Conservation (phyloP, 2,888 invertebrate genomes). For the Leucophora obtusa region DNA sequence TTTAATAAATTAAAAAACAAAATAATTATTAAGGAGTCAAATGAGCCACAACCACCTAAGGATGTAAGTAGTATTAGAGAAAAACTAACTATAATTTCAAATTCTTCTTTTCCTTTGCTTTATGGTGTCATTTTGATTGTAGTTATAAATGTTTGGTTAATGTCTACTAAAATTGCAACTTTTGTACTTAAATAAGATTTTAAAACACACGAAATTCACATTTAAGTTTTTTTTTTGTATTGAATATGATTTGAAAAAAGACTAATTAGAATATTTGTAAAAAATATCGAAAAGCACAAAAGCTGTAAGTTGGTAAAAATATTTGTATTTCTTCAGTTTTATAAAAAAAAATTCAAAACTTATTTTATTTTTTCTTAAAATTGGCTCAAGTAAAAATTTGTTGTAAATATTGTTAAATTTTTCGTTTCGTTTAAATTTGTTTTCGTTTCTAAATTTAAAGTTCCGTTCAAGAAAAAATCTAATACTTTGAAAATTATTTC, state of each 20-base stretch:
- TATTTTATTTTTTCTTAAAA: conserved; percentile 6
- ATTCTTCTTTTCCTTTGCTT: conserved; percentile 45
- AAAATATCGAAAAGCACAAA: conserved; percentile 46
- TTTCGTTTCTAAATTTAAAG: conserved; percentile 1
- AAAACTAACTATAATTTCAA: conserved; percentile 13
- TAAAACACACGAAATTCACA: conserved; percentile 29
- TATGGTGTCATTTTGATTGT: conserved; percentile 46
- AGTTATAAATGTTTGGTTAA: conserved; percentile 43
- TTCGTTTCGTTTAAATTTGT: conserved; percentile 4
- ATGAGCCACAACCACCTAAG: conserved; percentile 70
- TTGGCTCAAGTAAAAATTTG: conserved; percentile 21
- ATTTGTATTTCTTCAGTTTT: conserved; percentile 19
- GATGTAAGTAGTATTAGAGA: conserved; percentile 75
- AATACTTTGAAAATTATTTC: conserved; percentile 39
- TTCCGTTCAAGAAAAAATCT: conserved; percentile 3
- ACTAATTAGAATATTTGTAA: conserved; percentile 5
- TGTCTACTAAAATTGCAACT: conserved; percentile 48
- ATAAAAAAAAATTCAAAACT: conserved; percentile 5
- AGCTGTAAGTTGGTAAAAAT: conserved; percentile 55
- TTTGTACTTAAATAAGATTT: conserved; percentile 50
- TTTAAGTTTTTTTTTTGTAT: conserved; percentile 16
- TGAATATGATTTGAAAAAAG: conserved; percentile 21
- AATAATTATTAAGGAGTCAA: conserved; percentile 72
- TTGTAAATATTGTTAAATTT: neutral
- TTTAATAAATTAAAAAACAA: conserved; percentile 45